phyloP scores from a whole-genome alignment of 1,140 invertebrate genomes.

The Trachymyrmex septentrionalis region DNA sequence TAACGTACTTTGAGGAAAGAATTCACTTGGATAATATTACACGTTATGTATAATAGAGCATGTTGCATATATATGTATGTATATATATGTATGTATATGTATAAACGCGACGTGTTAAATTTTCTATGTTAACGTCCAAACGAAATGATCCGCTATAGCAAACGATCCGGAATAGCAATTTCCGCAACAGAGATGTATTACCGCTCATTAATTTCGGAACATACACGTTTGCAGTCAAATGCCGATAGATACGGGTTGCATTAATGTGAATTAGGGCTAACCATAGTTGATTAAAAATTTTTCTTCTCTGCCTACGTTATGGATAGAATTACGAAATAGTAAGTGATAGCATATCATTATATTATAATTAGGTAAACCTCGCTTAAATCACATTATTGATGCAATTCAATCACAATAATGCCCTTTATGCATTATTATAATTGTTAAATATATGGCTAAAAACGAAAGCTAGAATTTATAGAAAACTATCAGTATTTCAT shows the following conservation, averaged over 20 bases:
- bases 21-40: background rate
- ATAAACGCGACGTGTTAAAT: background rate
- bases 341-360: slow-evolving; percentile 17
- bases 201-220: slow-evolving; percentile 39
- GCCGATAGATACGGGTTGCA: slow-evolving; percentile 19
- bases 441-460: background rate
- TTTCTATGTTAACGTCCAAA: background rate
- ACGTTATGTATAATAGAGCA: background rate
- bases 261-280: slow-evolving; percentile 18
- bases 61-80: background rate
- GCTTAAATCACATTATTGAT: background rate
- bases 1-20: background rate
- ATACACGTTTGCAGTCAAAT: slow-evolving; percentile 43
- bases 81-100: background rate
- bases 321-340: slow-evolving; percentile 27
- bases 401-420: background rate
- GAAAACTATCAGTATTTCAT: background rate
- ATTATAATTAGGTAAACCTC: slow-evolving; percentile 14
- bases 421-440: background rate
- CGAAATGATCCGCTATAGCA: background rate
- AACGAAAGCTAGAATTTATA: background rate
- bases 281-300: slow-evolving; percentile 60
- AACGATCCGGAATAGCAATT: slow-evolving; percentile 15
- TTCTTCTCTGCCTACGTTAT: slow-evolving; percentile 25
- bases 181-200: slow-evolving; percentile 15